phyloP scores from a whole-genome alignment of 2,888 invertebrate genomes.

The Sinentomon sp. region DNA sequence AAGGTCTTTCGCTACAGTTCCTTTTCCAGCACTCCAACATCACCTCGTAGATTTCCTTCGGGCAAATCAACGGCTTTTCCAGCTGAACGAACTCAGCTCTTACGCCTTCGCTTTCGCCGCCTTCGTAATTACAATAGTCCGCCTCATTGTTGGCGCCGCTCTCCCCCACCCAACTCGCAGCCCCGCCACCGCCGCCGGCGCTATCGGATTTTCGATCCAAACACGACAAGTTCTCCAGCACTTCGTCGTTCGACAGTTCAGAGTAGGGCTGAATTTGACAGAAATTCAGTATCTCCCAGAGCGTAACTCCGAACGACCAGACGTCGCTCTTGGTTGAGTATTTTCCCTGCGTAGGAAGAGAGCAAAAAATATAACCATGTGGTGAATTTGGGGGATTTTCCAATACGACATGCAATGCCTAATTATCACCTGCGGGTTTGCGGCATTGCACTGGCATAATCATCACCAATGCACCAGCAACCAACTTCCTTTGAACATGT shows the following conservation, averaged over 20 bases:
- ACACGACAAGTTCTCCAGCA: conserved; percentile 50
- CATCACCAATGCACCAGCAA: neutral
- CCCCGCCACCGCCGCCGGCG: neutral
- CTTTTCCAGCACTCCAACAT: conserved; percentile 79
- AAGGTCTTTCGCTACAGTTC: conserved; percentile 46
- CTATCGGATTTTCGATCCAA: conserved; percentile 23
- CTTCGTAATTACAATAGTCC: no score
- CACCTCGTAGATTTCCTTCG: conserved; percentile 63
- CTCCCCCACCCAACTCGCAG: neutral
- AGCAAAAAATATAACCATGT: conserved; percentile 15
- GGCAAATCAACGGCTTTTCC: conserved; percentile 41
- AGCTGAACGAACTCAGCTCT: conserved; percentile 25
- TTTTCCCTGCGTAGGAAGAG: conserved; percentile 50
- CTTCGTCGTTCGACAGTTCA: conserved; percentile 41
- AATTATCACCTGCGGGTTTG: no score
- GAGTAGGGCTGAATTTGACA: conserved; percentile 51
- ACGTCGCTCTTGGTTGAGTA: conserved; percentile 74
- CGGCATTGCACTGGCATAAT: neutral
- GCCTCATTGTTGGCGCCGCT: neutral
- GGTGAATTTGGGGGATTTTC: no score
- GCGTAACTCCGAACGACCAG: conserved; percentile 65
- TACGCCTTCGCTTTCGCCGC: conserved; percentile 30
- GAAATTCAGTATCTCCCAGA: conserved; percentile 58
- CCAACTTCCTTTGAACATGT: neutral
- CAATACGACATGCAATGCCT: no score